These are phyloP conservation scores for Nibea coibor DNA, from an alignment of 2,113 vertebrate species.

Conservation along the genomic window DNA sequence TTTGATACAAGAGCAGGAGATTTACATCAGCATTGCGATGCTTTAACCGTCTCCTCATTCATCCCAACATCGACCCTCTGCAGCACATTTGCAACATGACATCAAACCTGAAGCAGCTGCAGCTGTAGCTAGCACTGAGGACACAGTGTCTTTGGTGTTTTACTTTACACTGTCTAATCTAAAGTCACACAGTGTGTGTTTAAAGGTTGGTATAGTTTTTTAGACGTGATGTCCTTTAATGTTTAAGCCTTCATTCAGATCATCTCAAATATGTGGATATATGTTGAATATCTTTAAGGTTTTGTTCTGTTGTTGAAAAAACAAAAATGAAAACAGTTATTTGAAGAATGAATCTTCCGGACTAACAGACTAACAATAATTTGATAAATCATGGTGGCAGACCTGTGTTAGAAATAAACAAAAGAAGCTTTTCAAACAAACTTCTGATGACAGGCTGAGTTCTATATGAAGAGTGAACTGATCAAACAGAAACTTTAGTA, in stretches of 20 bases:
- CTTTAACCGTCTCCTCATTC: constrained; percentile 20
- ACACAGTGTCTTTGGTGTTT: not conserved
- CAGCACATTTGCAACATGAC: constrained; percentile 17
- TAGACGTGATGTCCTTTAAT: not conserved
- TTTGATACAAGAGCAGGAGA: constrained; percentile 26
- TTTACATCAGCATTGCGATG: constrained; percentile 38
- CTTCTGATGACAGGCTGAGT: too few species aligned
- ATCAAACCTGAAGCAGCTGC: not conserved
- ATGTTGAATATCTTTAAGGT: not conserved
- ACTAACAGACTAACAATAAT: not conserved
- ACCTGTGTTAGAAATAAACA: not conserved
- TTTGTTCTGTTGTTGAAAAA: not conserved
- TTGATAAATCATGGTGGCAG: not conserved
- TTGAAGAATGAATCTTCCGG: not conserved
- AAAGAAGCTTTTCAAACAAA: too few species aligned
- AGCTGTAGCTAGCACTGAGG: not conserved
- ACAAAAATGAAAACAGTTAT: too few species aligned
- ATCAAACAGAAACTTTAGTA: too few species aligned
- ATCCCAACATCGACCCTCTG: constrained; percentile 32
- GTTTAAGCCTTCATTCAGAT: too few species aligned
- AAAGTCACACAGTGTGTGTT: not conserved
- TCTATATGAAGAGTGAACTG: too few species aligned
- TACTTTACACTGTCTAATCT: too few species aligned
- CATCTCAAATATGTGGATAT: not conserved
- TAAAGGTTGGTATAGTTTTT: not conserved